Conservation (phyloP, 2,113 vertebrate species). For the Ceyx margarethae region DNA sequence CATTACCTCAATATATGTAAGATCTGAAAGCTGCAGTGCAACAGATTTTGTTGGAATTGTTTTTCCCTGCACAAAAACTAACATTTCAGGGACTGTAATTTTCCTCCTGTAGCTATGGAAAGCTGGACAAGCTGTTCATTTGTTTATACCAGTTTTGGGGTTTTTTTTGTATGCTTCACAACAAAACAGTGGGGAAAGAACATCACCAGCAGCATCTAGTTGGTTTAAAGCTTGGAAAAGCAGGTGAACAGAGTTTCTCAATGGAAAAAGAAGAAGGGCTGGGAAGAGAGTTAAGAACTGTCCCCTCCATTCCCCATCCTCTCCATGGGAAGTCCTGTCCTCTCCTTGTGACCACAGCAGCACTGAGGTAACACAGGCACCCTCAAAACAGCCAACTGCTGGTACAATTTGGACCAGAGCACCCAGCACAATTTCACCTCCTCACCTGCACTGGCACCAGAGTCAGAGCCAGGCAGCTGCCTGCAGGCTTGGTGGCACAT, state of each 20-base stretch:
- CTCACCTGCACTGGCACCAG: not conserved
- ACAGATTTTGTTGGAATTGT: not conserved
- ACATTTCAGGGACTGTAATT: not conserved
- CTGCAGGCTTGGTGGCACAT: not conserved
- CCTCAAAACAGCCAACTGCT: not conserved
- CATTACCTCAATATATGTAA: not conserved
- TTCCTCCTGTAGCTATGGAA: not conserved
- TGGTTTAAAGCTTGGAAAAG: not conserved
- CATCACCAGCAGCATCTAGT: not conserved
- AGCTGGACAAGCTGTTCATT: not conserved
- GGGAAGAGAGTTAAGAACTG: not conserved
- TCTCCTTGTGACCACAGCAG: not conserved
- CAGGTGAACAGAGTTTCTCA: not conserved
- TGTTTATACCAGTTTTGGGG: not conserved
- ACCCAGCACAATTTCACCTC: not conserved
- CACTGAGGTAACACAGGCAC: not conserved
- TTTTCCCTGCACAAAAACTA: not conserved
- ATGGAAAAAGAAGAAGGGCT: not conserved
- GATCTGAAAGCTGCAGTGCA: not conserved
- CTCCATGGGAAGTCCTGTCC: rapidly evolving
- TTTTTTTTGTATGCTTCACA: not conserved
- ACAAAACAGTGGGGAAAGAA: not conserved
- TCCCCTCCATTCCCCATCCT: not conserved
- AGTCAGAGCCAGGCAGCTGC: not conserved
- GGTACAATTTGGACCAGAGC: not conserved